Base-by-base conservation (phyloP, 1,140 invertebrate genomes). In the Heliothis virescens region DNA sequence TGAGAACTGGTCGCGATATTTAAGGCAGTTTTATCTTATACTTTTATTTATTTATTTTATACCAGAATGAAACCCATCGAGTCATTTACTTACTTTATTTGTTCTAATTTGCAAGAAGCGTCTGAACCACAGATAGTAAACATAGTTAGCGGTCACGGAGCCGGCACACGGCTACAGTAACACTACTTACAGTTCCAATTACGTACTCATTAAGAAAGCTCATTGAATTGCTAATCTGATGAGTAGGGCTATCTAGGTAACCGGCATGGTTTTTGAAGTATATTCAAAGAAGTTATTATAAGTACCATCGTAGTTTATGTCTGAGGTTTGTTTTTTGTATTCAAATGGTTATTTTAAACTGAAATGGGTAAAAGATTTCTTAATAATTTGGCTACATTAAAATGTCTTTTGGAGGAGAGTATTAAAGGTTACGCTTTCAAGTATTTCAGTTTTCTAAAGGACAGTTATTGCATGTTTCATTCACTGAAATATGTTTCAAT, bases 201-300 rank as follows among this genome's bases (percentile, higher is more conserved):
- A 87, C 79, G 62, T 82, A 72, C 82, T 87, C 80, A 85, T 87
- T 85, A 85, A 84, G 71, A 69, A 71, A 90, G 90, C 84, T 92
- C 89, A 86, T 88, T 92, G 79, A 94, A 92, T 81, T 90, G 86
- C 50, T 91, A 92, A 85, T 94, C 88, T 18, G 72, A 60, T 53
- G 29, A 1, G n/a, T 18, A 76, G 59, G 48, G 57, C 59, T 52
- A 52, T 63, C 60, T 15, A 48, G 11, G 60, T 29, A 47, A 52
- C 57, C 11, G 72, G 55, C 15, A 16, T 29, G 15, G n/a, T n/a
- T 60, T 50, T 16, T 57, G 47, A 52, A 11, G 73, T 75, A n/a
- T 60, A 29, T 63, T 53, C 21, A 11, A 21, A 12, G 47, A 26
- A 69, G 26, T 9, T 1, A 4, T 26, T 62, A 62, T 5, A 29